These are phyloP conservation scores for Epinephelus lanceolatus DNA, from an alignment of 2,113 vertebrate species.

Conservation along the genomic window DNA sequence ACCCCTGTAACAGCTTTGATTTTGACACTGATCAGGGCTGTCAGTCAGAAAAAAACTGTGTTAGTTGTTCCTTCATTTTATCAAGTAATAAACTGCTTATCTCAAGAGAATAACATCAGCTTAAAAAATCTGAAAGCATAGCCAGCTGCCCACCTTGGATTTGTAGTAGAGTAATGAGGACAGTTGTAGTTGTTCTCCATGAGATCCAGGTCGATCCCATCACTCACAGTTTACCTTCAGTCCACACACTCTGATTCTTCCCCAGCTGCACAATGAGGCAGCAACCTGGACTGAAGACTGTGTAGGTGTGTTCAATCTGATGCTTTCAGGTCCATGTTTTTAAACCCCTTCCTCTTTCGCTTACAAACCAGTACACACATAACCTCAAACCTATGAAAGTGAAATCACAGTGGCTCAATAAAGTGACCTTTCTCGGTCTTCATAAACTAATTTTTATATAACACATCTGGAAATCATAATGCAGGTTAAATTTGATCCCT, in stretches of 20 bases:
- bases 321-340: constrained; percentile 16
- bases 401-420: background rate
- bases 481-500: background rate
- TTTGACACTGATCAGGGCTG: constrained; percentile 47
- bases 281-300: background rate
- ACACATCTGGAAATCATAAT: background rate
- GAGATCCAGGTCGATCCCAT: constrained; percentile 48
- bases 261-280: background rate
- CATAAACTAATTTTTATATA: background rate
- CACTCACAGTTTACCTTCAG: constrained; percentile 26
- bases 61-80: background rate
- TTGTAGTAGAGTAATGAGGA: constrained; percentile 45
- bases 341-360: constrained; percentile 71
- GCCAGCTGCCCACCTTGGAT: constrained; percentile 57
- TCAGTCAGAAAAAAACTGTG: background rate
- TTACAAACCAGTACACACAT: background rate
- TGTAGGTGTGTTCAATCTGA: background rate
- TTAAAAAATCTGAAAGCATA: background rate
- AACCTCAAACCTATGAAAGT: constrained; percentile 13
- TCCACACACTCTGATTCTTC: background rate
- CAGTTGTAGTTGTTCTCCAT: constrained; percentile 26
- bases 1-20: background rate
- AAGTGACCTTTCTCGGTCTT: background rate
- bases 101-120: background rate
- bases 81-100: background rate